Percentiles rank a stretch among this genome's conserved stretches.
Evolutionary conservation across 2,113 vertebrate species (phyloP).

Genomic region (Marcusenius ussheri): DNA sequence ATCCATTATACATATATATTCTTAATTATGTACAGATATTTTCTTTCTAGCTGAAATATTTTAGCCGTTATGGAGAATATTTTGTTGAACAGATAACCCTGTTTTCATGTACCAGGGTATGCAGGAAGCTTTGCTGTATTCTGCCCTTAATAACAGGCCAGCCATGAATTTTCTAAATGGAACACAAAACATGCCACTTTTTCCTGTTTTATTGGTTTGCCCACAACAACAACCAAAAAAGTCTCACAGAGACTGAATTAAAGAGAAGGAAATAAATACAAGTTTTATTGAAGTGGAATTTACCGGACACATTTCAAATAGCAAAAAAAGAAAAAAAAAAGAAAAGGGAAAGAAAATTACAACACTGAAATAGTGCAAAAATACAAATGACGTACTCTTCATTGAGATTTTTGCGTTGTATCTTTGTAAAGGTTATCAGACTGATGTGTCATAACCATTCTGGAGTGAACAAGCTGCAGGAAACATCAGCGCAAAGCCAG

Average conservation of each 20-base stretch:
- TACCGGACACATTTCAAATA: constrained; percentile 44
- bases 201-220: constrained; percentile 60
- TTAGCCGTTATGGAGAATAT: not conserved
- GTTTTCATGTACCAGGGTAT: not conserved
- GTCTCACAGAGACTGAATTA: constrained; percentile 69
- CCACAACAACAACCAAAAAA: constrained; percentile 53
- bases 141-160: not conserved
- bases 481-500: not conserved
- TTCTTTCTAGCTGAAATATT: not conserved
- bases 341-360: constrained; percentile 40
- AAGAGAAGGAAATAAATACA: constrained; percentile 68
- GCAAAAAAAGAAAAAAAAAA: not conserved
- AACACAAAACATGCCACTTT: not conserved
- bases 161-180: not conserved
- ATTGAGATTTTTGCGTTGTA: constrained; percentile 43
- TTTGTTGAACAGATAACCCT: not conserved
- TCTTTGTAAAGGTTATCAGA: constrained; percentile 29
- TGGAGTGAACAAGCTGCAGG: constrained; percentile 4
- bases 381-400: constrained; percentile 45
- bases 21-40: not conserved
- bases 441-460: constrained; percentile 21
- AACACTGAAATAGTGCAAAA: constrained; percentile 66
- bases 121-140: not conserved
- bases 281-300: constrained; percentile 42
- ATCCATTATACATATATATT: not conserved